Evolutionary conservation across 2,113 vertebrate species (phyloP).

Genomic region (Archilochus colubris): DNA sequence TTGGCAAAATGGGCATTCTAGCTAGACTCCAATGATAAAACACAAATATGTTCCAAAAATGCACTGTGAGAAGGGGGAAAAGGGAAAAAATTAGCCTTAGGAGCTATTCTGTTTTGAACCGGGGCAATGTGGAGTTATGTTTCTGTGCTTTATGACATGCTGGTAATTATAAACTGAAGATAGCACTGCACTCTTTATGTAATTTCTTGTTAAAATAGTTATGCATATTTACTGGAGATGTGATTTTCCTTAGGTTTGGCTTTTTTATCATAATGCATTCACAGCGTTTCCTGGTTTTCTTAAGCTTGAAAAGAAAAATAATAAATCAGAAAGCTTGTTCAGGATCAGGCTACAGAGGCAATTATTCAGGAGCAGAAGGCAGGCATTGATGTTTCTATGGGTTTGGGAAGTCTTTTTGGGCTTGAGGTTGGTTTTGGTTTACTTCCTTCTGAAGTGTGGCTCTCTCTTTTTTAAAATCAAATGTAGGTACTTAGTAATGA

Average conservation of each 20-base stretch:
- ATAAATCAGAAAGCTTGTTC: background rate
- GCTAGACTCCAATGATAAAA: background rate
- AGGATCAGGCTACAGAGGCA: background rate
- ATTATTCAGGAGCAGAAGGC: background rate
- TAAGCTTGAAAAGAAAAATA: background rate
- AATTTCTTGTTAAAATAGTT: background rate
- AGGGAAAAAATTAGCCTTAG: background rate
- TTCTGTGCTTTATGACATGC: background rate
- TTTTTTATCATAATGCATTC: background rate
- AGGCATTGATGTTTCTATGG: background rate
- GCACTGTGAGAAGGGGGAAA: background rate
- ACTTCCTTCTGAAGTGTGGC: background rate
- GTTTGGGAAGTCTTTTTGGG: background rate
- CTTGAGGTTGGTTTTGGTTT: background rate
- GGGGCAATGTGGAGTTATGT: background rate
- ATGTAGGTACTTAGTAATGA: background rate
- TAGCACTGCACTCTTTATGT: background rate
- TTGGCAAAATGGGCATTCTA: background rate
- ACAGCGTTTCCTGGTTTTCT: background rate
- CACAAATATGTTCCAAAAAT: background rate
- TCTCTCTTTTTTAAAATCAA: background rate
- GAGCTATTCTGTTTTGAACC: background rate
- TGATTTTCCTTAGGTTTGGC: background rate
- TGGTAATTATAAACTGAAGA: background rate
- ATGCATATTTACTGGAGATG: background rate